phyloP scores from a whole-genome alignment of 2,113 vertebrate genomes.

The Genyomyrus donnyi region DNA sequence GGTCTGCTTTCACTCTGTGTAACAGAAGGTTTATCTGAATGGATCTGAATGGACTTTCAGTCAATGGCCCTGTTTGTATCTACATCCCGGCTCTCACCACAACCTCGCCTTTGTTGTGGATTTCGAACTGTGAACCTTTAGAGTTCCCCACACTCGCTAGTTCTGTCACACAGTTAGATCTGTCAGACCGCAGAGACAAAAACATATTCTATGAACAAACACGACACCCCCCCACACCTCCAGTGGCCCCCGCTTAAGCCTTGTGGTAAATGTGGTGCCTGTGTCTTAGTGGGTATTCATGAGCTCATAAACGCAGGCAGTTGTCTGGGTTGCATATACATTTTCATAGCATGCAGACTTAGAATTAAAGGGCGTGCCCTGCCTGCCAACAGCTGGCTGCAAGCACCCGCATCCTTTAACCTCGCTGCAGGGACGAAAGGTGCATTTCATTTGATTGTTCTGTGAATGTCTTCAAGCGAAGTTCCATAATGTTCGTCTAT shows the following conservation, averaged over 20 bases:
- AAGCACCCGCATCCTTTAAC: neutral
- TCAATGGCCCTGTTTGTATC: neutral
- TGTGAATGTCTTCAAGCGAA: neutral
- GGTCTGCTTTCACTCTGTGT: neutral
- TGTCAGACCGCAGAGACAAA: neutral
- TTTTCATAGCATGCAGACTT: neutral
- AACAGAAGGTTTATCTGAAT: neutral
- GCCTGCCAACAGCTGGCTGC: neutral
- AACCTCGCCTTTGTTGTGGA: neutral
- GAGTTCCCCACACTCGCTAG: neutral
- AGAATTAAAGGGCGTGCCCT: neutral
- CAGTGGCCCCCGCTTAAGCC: neutral
- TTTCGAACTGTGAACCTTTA: neutral
- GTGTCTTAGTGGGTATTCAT: neutral
- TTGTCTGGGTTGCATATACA: neutral
- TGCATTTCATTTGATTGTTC: neutral
- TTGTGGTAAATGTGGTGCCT: neutral
- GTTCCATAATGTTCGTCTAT: neutral
- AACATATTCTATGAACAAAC: neutral
- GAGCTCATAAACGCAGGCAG: neutral
- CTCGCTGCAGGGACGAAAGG: neutral
- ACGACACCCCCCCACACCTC: neutral
- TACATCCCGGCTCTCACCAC: neutral
- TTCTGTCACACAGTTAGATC: neutral
- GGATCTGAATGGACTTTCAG: neutral